These are phyloP conservation scores for Eumerus sabulonum DNA, from an alignment of 2,888 invertebrate genomes.

Conservation along the genomic window DNA sequence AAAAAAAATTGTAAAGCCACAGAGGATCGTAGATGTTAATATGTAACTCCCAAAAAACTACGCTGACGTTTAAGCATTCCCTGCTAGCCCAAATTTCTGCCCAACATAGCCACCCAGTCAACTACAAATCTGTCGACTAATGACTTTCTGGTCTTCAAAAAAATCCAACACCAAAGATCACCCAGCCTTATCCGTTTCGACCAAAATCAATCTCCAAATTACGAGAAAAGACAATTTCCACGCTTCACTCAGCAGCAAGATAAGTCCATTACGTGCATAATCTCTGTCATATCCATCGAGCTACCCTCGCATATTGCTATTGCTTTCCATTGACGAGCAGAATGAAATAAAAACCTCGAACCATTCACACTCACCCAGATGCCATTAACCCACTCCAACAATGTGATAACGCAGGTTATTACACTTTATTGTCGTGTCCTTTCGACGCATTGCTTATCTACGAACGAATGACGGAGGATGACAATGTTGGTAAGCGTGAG, in stretches of 20 bases:
- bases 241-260: slow-evolving; percentile 12
- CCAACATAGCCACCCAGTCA: no score
- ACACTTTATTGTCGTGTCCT: slow-evolving; percentile 67
- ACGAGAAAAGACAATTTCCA: no score
- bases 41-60: no score
- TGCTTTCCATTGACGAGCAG: slow-evolving; percentile 33
- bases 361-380: slow-evolving; percentile 6
- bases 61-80: no score
- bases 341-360: slow-evolving; percentile 34
- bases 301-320: slow-evolving; percentile 43
- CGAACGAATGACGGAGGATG: neutral
- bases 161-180: no score
- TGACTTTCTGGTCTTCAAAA: no score
- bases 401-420: slow-evolving; percentile 67
- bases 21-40: no score
- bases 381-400: slow-evolving; percentile 5
- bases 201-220: no score
- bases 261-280: slow-evolving; percentile 57
- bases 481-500: slow-evolving; percentile 2
- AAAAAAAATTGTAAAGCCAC: no score
- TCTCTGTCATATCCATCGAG: slow-evolving; percentile 36
- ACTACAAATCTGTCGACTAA: no score
- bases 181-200: no score
- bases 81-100: no score
- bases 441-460: slow-evolving; percentile 57